Evolutionary conservation across 2,888 invertebrate genomes (phyloP).

Genomic region (Tinea semifulvella): DNA sequence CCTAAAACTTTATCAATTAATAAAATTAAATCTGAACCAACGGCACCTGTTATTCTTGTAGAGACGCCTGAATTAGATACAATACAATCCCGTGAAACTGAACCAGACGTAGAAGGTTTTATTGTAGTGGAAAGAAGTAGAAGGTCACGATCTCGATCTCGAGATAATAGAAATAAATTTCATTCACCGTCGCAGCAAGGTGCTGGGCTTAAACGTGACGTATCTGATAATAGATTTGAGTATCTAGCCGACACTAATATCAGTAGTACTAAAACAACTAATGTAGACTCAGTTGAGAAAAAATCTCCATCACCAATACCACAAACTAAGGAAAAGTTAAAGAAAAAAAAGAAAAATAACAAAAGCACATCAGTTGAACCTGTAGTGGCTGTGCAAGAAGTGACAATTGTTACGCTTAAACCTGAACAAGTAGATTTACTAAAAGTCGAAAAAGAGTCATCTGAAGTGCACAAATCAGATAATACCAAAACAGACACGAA

Average conservation of each 20-base stretch:
- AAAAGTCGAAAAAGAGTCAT: constrained; percentile 19
- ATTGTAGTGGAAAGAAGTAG: constrained; percentile 55
- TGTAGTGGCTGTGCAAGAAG: constrained; percentile 20
- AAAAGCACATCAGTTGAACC: not conserved
- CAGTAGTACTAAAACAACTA: not conserved
- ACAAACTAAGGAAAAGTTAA: constrained; percentile 20
- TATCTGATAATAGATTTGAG: constrained; percentile 45
- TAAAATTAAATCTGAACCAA: constrained; percentile 22
- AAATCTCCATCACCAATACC: not conserved
- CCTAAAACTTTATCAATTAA: no score
- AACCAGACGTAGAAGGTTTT: constrained; percentile 53
- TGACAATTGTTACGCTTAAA: constrained; percentile 20
- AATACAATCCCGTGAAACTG: constrained; percentile 25
- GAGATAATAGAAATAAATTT: constrained; percentile 40
- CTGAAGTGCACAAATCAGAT: constrained; percentile 3
- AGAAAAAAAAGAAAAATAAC: constrained; percentile 42
- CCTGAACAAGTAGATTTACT: constrained; percentile 16
- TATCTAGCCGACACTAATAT: not conserved
- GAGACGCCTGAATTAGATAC: constrained; percentile 34
- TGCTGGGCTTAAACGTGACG: constrained; percentile 31
- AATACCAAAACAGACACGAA: not conserved
- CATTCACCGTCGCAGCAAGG: constrained; percentile 30
- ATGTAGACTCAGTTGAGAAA: not conserved
- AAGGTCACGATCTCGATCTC: constrained; percentile 63
- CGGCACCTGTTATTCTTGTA: constrained; percentile 44